Evolutionary conservation across 2,113 vertebrate genomes (phyloP), one percentile per base, ranked within the genome.

Genomic region (Meriones unguiculatus): DNA sequence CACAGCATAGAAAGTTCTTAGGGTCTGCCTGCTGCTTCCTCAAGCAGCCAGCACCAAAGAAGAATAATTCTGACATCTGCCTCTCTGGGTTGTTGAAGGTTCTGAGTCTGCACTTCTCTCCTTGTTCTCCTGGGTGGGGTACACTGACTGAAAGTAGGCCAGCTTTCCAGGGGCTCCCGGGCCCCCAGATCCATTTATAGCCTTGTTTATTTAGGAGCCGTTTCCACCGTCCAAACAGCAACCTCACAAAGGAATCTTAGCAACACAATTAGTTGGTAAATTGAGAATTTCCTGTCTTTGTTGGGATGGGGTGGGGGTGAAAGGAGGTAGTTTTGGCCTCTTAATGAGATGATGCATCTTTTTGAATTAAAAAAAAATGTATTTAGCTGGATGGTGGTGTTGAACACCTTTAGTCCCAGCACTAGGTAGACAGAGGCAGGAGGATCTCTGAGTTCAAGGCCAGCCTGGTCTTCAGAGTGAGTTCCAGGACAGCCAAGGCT

Each of bases 201-300:
- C 82, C 65, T 96, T 96, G 94, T 97, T 96, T 95, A 91, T 84
- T 67, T 91, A 93, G 93, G 81, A 93, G 87, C 41, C 17, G 0
- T 24, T 72, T 90, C 87, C 10, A 15, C 32, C 90, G 2, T 91
- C 88, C 86, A 90, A 88, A 94, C 91, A 94, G 30, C 69, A 89
- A 85, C 32, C 85, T 90, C 54, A 73, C 35, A 35, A 77, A 95
- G 54, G 95, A 93, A 92, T 84, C 92, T 93, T 30, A 89, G 91
- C 50, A 89, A 86, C 93, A 98, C 97, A 96, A 87, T 96, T 89
- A 89, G 89, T 84, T 84, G 65, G 89, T 97, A 91, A 96, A 97
- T 91, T 69, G 93, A 82, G 89, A 89, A 82, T 90, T 97, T 98
- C 97, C 97, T 95, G 96, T 87, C 94, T 96, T 97, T 97, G 94